A percentile compares a stretch with the other conserved stretches of the same genome.
These are phyloP conservation scores for Agrochola macilenta DNA, from an alignment of 2,888 invertebrate species.

Conservation along the genomic window DNA sequence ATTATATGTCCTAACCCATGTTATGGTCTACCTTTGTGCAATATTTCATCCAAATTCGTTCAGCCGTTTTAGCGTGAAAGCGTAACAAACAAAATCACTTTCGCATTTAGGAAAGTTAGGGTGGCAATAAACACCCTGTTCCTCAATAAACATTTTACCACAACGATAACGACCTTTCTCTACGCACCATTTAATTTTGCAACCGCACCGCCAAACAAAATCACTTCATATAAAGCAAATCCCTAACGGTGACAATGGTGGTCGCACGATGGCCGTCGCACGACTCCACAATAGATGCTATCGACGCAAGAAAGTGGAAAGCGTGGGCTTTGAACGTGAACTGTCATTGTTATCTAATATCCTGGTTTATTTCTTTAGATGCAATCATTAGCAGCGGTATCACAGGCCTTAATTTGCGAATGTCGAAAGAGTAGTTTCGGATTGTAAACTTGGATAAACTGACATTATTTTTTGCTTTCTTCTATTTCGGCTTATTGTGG, in stretches of 20 bases:
- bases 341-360: slow-evolving; percentile 67
- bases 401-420: background rate
- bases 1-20: too few relatives aligned
- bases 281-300: slow-evolving; percentile 63
- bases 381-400: background rate
- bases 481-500: background rate
- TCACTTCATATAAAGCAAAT: slow-evolving; percentile 12
- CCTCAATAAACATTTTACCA: background rate
- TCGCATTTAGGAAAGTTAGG: too few relatives aligned
- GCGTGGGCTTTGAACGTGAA: slow-evolving; percentile 62
- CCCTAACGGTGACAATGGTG: slow-evolving; percentile 41
- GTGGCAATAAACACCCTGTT: too few relatives aligned
- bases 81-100: too few relatives aligned
- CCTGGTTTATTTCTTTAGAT: slow-evolving; percentile 60
- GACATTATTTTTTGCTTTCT: background rate
- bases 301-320: slow-evolving; percentile 72
- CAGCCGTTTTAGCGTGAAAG: too few relatives aligned
- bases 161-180: background rate
- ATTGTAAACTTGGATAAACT: background rate
- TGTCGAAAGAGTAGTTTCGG: background rate
- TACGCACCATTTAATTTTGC: background rate
- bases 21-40: too few relatives aligned
- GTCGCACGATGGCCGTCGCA: slow-evolving; percentile 59
- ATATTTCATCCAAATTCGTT: too few relatives aligned
- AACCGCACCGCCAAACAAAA: slow-evolving; percentile 13